A percentile compares a stretch with the other conserved stretches of the same genome.
phyloP scores from a whole-genome alignment of 1,140 invertebrate genomes.

The Drosophila nigrodunni region DNA sequence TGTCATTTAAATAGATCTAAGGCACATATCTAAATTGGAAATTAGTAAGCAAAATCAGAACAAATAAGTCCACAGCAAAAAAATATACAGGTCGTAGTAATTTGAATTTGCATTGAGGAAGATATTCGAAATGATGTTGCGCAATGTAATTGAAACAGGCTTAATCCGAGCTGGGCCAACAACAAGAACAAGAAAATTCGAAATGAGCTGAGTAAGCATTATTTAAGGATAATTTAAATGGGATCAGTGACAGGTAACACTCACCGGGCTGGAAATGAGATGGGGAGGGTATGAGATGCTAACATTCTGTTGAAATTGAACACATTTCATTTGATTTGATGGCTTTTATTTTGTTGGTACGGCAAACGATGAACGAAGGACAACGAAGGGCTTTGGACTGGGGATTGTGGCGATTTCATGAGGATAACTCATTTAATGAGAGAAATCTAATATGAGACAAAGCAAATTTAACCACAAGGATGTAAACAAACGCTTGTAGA shows the following conservation, averaged over 20 bases:
- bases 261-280: not conserved
- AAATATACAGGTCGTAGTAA: not conserved
- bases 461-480: conserved; percentile 38
- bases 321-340: conserved; percentile 70
- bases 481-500: conserved; percentile 9
- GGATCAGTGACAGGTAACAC: conserved; percentile 20
- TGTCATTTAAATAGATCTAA: conserved; percentile 6
- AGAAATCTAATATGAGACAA: conserved; percentile 67
- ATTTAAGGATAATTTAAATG: conserved; percentile 73
- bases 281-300: not conserved
- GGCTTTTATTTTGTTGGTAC: conserved; percentile 58
- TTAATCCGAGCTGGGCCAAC: conserved; percentile 28
- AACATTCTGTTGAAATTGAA: conserved; percentile 32
- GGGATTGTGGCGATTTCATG: conserved; percentile 62
- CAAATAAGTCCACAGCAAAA: conserved; percentile 7
- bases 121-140: conserved; percentile 30
- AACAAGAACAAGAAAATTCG: conserved; percentile 2
- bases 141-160: conserved; percentile 45
- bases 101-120: conserved; percentile 29
- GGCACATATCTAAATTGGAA: not conserved
- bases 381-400: not conserved
- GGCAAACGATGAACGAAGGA: conserved; percentile 4
- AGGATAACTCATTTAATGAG: conserved; percentile 76
- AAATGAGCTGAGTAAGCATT: conserved; percentile 60
- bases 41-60: conserved; percentile 4